Evolutionary conservation across 2,113 vertebrate species (phyloP).

Genomic region (Solenodon paradoxus): DNA sequence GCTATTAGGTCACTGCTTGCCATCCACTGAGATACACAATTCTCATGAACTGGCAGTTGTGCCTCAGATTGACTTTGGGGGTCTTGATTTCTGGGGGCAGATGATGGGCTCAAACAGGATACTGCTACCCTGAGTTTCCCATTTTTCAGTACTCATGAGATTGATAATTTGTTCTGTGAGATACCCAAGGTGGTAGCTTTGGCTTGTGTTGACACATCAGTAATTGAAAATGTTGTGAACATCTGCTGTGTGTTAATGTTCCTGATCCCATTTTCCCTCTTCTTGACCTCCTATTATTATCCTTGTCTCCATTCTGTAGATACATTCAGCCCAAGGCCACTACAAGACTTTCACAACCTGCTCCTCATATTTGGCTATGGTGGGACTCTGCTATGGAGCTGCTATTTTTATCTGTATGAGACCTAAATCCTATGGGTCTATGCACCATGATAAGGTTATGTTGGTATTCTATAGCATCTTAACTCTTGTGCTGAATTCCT

Average conservation of each 20-base stretch:
- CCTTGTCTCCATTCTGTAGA: background rate
- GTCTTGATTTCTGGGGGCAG: background rate
- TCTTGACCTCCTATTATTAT: background rate
- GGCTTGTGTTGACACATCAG: background rate
- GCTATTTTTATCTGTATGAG: conserved; percentile 9
- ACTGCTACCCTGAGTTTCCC: background rate
- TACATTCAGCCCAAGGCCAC: background rate
- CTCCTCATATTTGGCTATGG: background rate
- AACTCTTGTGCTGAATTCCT: background rate
- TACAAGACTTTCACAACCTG: background rate
- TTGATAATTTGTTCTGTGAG: background rate
- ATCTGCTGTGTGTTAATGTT: conserved; percentile 3
- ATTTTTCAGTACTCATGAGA: background rate
- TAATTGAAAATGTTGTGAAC: background rate
- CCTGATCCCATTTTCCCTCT: background rate
- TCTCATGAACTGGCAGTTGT: background rate
- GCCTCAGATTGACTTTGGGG: background rate
- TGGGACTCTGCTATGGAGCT: background rate
- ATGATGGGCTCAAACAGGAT: background rate
- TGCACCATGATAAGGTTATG: background rate
- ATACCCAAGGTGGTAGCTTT: background rate
- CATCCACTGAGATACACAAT: background rate
- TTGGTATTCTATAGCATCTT: background rate
- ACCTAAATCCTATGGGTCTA: background rate
- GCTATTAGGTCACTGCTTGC: background rate